Percentiles rank a stretch among this genome's conserved stretches.
Evolutionary conservation across 2,797 vertebrate genomes (phyloP).

Genomic region (Chanos chanos): DNA sequence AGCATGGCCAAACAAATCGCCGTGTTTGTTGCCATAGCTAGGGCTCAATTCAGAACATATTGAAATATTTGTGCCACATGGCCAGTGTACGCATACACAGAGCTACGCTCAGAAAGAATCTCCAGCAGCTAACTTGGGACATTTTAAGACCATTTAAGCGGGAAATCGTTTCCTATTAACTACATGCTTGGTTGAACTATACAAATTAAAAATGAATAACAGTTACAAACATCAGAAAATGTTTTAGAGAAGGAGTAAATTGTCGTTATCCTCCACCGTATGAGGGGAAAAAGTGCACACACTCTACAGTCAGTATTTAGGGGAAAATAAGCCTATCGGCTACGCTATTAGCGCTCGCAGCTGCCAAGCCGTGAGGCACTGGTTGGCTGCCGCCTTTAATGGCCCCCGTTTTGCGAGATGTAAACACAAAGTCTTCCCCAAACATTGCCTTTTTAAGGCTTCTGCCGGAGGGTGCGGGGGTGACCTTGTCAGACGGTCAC

Average conservation of each 20-base stretch:
- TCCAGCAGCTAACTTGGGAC: no score
- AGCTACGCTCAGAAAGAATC: no score
- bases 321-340: constrained; percentile 20
- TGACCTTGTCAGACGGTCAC: constrained; percentile 68
- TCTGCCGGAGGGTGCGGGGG: constrained; percentile 71
- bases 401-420: constrained; percentile 53
- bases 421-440: constrained; percentile 76
- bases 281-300: constrained; percentile 8
- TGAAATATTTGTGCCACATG: no score
- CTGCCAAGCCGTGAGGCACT: constrained; percentile 39
- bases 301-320: background rate
- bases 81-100: no score
- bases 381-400: constrained; percentile 55
- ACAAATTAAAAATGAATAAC: background rate
- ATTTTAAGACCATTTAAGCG: no score
- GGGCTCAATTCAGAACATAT: no score
- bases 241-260: background rate
- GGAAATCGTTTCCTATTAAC: no score
- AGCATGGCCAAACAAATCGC: constrained; percentile 18
- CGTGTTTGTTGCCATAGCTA: constrained; percentile 11
- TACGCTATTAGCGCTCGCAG: constrained; percentile 11
- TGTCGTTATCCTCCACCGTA: constrained; percentile 12
- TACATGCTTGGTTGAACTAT: no score
- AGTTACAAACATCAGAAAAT: background rate
- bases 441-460: constrained; percentile 98